A percentile compares a stretch with the other conserved stretches of the same genome.
Conservation (phyloP, 1,140 invertebrate genomes). For the Lethrus apterus region DNA sequence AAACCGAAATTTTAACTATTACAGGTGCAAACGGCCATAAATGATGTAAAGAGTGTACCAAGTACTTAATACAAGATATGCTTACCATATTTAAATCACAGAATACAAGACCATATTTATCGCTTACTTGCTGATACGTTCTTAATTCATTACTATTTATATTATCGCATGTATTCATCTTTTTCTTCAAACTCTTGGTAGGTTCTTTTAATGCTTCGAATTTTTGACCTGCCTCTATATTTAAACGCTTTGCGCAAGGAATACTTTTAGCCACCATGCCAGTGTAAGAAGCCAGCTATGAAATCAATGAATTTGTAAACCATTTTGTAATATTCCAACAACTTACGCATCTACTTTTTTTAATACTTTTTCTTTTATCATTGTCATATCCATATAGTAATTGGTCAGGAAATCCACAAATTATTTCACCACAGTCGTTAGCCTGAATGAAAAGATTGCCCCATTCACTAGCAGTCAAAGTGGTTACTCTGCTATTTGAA, state of each 20-base stretch:
- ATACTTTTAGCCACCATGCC: slow-evolving; percentile 3
- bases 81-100: slow-evolving; percentile 31
- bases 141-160: slow-evolving; percentile 16
- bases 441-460: slow-evolving; percentile 28
- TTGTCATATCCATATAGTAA: slow-evolving; percentile 18
- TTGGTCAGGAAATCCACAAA: slow-evolving; percentile 24
- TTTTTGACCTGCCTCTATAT: slow-evolving; percentile 5
- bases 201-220: background rate
- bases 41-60: slow-evolving; percentile 17
- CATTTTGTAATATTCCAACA: background rate
- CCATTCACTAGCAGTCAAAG: slow-evolving; percentile 31
- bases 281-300: slow-evolving; percentile 3
- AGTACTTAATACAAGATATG: slow-evolving; percentile 1
- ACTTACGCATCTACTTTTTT: slow-evolving; percentile 10
- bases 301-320: background rate
- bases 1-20: too few relatives aligned
- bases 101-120: slow-evolving; percentile 30
- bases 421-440: slow-evolving; percentile 27
- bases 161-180: slow-evolving; percentile 1
- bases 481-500: slow-evolving; percentile 19
- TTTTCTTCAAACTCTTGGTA: background rate
- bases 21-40: too few relatives aligned
- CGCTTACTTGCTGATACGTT: slow-evolving; percentile 21
- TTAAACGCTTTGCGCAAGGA: slow-evolving; percentile 6
- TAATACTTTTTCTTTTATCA: slow-evolving; percentile 8